These are phyloP conservation scores for Polyergus mexicanus DNA, from an alignment of 1,140 invertebrate genomes.

Conservation along the genomic window DNA sequence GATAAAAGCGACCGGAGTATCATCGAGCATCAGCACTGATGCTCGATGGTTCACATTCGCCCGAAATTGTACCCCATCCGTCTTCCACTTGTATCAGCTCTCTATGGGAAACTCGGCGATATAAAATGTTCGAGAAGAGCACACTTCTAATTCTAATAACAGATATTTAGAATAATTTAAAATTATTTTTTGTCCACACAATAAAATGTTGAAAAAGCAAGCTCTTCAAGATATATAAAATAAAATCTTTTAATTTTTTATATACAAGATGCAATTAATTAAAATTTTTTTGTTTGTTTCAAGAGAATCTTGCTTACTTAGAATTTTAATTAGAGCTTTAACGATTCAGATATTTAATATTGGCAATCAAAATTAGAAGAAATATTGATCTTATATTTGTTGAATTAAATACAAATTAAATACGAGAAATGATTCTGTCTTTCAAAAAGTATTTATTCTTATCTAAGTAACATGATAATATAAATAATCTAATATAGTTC, in stretches of 20 bases:
- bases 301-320: not conserved
- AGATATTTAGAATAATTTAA: not conserved
- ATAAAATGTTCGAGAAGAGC: not conserved
- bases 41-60: conserved; percentile 55
- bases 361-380: not conserved
- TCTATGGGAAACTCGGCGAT: not conserved
- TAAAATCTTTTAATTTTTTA: not conserved
- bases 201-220: not conserved
- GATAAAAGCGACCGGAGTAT: conserved; percentile 47
- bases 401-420: not conserved
- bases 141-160: not conserved
- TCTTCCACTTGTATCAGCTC: not conserved
- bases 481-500: no score
- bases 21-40: conserved; percentile 51
- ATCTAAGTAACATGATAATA: no score
- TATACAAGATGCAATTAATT: not conserved
- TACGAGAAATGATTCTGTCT: not conserved
- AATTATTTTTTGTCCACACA: not conserved
- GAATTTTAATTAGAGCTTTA: not conserved
- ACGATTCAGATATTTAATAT: not conserved
- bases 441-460: no score
- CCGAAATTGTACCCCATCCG: conserved; percentile 1
- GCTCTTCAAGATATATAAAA: not conserved
- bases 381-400: not conserved
- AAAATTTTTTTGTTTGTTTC: not conserved